Base-by-base conservation (phyloP, 2,888 invertebrate species). In the Synergus gifuensis region DNA sequence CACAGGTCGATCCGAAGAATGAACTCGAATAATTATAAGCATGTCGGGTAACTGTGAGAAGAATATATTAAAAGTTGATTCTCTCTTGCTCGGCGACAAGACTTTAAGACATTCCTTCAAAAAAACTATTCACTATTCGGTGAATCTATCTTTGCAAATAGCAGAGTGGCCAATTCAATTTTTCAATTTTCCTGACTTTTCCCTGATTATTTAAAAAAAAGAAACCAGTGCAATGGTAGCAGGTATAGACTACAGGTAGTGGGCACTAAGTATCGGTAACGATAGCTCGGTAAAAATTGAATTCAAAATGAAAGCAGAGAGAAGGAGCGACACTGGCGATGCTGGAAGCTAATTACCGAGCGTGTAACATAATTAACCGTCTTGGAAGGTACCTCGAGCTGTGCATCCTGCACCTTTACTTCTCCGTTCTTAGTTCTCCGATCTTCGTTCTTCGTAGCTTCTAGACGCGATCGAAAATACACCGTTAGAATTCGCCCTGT, bases 401-500 rank as follows among this genome's bases (percentile, higher is more conserved):
- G 22, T 77, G 83, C 83, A 80, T 80, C 36, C 73, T 73, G 73
- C 73, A 69, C 49, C 73, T 54, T 28, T 28, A 28, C 22, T 28
- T 28, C 22, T 28, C 22, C 22, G 2, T 28, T 28, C 22, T 28
- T 2, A 28, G 22, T 28, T 28, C 22, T 28, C 22, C 22, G 22
- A 28, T 54, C 67, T 67, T 67, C 67, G 49, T 36, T 16, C 81
- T 78, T 80, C 78, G 79, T 82, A 78, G 79, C 81, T 82, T 83
- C 82, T 81, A 82, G 82, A 82, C 84, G 82, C 83, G 83, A 85
- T 87, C 85, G 87, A 87, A 88, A 88, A 87, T 88, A 83, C 90
- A 90, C 90, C 89, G 90, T 91, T 91, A 90, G 84, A 85, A 87
- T 83, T 85, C 85, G 86, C 88, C 88, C 85, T 85, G 85, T 86